Percentiles rank a stretch among this genome's conserved stretches.
Evolutionary conservation across 1,140 invertebrate genomes (phyloP).

Genomic region (Mizuhopecten yessoensis): DNA sequence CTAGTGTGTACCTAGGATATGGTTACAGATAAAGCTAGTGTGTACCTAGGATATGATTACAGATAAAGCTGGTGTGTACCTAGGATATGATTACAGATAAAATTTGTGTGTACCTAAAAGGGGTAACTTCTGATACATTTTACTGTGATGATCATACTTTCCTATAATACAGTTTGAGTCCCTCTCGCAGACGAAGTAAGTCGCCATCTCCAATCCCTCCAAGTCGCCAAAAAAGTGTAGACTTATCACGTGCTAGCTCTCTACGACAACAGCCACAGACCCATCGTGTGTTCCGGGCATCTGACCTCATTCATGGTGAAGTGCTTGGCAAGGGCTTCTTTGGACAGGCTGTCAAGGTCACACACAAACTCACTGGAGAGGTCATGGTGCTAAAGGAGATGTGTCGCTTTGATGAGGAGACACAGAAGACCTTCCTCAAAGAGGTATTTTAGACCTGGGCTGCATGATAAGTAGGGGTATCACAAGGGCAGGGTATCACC

Average conservation of each 20-base stretch:
- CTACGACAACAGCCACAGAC: slow-evolving; percentile 91
- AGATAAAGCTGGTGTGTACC: too few relatives aligned
- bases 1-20: too few relatives aligned
- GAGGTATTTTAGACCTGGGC: too few relatives aligned
- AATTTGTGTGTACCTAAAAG: too few relatives aligned
- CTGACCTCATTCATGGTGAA: slow-evolving; percentile 94
- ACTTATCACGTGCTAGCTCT: slow-evolving; percentile 92
- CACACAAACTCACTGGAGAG: slow-evolving; percentile 94
- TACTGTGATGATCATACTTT: not conserved
- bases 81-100: too few relatives aligned
- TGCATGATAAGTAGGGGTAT: too few relatives aligned
- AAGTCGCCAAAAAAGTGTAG: slow-evolving; percentile 84
- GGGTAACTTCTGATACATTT: not conserved
- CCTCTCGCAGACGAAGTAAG: slow-evolving; percentile 76
- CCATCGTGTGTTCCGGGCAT: slow-evolving; percentile 94
- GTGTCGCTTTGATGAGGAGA: slow-evolving; percentile 96
- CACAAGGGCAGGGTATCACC: too few relatives aligned
- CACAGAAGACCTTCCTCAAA: slow-evolving; percentile 96
- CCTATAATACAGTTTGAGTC: slow-evolving; percentile 74
- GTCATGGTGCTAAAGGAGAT: slow-evolving; percentile 98
- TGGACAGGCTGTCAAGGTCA: slow-evolving; percentile 91
- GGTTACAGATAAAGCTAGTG: too few relatives aligned
- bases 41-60: too few relatives aligned
- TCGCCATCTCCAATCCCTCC: slow-evolving; percentile 77
- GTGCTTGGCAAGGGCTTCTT: slow-evolving; percentile 94